A percentile compares a stretch with the other conserved stretches of the same genome.
Evolutionary conservation across 1,140 invertebrate genomes (phyloP).

Genomic region (Melanaphis sacchari): DNA sequence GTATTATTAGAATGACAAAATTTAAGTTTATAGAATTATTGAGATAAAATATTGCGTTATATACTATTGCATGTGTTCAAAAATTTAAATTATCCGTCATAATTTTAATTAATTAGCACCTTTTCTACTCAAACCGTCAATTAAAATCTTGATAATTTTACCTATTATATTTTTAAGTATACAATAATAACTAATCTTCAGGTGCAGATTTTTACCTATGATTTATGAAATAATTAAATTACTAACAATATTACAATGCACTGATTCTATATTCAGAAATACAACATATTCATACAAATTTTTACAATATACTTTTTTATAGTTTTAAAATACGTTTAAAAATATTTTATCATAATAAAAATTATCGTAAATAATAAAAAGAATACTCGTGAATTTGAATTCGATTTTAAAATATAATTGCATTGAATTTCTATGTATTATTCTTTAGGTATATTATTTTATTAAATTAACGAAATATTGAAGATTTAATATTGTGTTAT

Average conservation of each 20-base stretch:
- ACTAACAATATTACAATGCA: neutral
- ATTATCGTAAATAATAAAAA: neutral
- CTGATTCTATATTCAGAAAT: neutral
- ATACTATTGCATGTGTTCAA: neutral
- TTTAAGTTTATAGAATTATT: neutral
- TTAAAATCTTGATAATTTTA: neutral
- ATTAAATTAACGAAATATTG: neutral
- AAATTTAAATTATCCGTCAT: neutral
- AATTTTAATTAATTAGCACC: neutral
- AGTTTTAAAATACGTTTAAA: conserved; percentile 9
- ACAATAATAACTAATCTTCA: neutral
- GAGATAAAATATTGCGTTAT: neutral
- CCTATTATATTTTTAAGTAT: neutral
- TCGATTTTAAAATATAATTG: neutral
- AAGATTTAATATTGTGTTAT: neutral
- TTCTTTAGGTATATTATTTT: neutral
- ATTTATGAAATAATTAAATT: neutral
- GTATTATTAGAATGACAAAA: neutral
- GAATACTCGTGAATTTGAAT: neutral
- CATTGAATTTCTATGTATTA: neutral
- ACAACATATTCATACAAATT: neutral
- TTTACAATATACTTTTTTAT: neutral
- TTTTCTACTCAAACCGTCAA: neutral
- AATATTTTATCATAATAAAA: neutral
- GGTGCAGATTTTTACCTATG: neutral